phyloP scores from a whole-genome alignment of 2,113 vertebrate species.

The Microtus oregoni region DNA sequence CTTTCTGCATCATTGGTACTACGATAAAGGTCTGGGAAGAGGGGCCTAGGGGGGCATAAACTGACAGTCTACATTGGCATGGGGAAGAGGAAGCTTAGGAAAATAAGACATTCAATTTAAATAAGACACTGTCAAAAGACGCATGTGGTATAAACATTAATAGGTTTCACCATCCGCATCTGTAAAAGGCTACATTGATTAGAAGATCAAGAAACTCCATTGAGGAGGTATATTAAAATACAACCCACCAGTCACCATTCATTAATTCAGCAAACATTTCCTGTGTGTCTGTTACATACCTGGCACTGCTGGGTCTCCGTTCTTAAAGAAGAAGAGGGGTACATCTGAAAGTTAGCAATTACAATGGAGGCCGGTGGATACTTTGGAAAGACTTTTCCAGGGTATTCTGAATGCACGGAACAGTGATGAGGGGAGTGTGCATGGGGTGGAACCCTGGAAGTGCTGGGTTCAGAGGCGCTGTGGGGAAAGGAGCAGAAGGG shows the following conservation, averaged over 20 bases:
- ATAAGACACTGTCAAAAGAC: neutral
- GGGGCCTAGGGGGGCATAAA: neutral
- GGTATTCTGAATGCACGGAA: neutral
- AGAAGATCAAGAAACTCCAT: constrained; percentile 48
- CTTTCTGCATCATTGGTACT: neutral
- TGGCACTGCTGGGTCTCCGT: neutral
- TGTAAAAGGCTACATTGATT: neutral
- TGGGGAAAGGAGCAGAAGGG: neutral
- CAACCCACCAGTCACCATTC: neutral
- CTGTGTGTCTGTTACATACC: neutral
- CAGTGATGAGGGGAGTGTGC: neutral
- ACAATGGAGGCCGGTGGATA: neutral
- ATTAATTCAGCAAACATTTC: neutral
- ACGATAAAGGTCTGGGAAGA: neutral
- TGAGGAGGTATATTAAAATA: constrained; percentile 24
- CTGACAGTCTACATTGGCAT: neutral
- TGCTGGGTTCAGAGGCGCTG: neutral
- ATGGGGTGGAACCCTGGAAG: neutral
- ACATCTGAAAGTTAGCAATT: neutral
- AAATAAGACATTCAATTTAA: neutral
- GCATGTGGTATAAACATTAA: neutral
- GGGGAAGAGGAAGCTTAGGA: neutral
- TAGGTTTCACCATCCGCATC: neutral
- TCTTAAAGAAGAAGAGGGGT: neutral
- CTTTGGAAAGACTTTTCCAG: neutral